Evolutionary conservation across 2,888 invertebrate genomes (phyloP).

Genomic region (Temnothorax rugatulus): DNA sequence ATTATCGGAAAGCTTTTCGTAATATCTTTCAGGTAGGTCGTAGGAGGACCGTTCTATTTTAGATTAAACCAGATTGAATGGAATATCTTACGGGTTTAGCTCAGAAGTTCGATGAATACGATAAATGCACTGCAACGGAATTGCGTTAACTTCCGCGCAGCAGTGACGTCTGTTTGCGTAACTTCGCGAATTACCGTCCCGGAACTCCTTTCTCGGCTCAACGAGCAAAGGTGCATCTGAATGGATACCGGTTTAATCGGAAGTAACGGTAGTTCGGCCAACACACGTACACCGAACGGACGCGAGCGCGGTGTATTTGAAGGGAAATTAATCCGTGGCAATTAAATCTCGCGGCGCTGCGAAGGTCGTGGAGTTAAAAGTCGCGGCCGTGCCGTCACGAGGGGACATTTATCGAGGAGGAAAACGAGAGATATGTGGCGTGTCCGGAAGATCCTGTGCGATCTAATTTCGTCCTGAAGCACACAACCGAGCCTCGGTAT

Average conservation of each 20-base stretch:
- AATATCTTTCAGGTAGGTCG: not conserved
- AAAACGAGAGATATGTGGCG: conserved; percentile 24
- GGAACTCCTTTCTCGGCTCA: conserved; percentile 34
- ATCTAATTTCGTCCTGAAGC: conserved; percentile 31
- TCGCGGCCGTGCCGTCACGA: not conserved
- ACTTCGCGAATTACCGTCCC: conserved; percentile 34
- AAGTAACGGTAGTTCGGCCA: conserved; percentile 29
- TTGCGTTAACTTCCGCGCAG: conserved; percentile 28
- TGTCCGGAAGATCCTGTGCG: conserved; percentile 41
- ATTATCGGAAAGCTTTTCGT: not conserved
- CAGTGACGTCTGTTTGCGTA: conserved; percentile 35
- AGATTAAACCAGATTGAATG: conserved; percentile 1
- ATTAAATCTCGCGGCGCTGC: conserved; percentile 28
- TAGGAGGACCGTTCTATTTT: not conserved
- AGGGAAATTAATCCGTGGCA: conserved; percentile 42
- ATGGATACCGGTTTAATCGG: conserved; percentile 28
- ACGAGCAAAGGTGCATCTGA: conserved; percentile 38
- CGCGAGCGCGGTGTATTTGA: conserved; percentile 25
- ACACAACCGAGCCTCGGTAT: not conserved
- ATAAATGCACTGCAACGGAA: conserved; percentile 17
- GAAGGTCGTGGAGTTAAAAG: conserved; percentile 39
- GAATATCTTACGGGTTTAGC: not conserved
- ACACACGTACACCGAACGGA: not conserved
- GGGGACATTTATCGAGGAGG: conserved; percentile 32
- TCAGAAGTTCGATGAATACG: conserved; percentile 26